Evolutionary conservation across 1,140 invertebrate genomes (phyloP).

Genomic region (Ptiloglossa arizonensis): DNA sequence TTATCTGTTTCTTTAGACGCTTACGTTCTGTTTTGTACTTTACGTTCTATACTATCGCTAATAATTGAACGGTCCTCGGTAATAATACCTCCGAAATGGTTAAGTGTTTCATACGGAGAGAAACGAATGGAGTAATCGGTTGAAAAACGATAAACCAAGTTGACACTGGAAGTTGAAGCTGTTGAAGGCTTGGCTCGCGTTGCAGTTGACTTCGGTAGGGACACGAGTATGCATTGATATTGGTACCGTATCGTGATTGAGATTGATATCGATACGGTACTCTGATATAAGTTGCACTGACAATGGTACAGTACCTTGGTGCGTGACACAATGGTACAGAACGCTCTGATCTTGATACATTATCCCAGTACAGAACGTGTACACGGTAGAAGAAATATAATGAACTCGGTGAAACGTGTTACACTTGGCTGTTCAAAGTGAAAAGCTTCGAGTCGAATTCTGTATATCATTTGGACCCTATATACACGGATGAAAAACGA

Average conservation of each 20-base stretch:
- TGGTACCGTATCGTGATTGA: no score
- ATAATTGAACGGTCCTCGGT: neutral
- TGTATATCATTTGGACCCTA: no score
- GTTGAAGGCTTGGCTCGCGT: no score
- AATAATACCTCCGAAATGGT: neutral
- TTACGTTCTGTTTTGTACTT: conserved; percentile 37
- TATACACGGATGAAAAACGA: no score
- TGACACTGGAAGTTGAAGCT: neutral
- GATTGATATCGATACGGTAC: no score
- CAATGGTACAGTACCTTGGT: no score
- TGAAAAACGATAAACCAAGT: neutral
- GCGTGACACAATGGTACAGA: neutral
- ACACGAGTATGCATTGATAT: no score
- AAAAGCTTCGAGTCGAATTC: no score
- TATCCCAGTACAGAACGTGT: neutral
- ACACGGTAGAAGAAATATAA: no score
- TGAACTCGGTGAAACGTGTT: no score
- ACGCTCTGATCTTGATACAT: conserved; percentile 4
- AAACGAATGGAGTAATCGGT: neutral
- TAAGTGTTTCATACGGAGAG: neutral
- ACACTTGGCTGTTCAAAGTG: no score
- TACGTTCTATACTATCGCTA: neutral
- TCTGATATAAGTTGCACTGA: neutral
- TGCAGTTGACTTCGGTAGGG: no score
- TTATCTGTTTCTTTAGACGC: neutral